Conservation (phyloP, 2,888 invertebrate species). For the Thysanoteuthis rhombus region DNA sequence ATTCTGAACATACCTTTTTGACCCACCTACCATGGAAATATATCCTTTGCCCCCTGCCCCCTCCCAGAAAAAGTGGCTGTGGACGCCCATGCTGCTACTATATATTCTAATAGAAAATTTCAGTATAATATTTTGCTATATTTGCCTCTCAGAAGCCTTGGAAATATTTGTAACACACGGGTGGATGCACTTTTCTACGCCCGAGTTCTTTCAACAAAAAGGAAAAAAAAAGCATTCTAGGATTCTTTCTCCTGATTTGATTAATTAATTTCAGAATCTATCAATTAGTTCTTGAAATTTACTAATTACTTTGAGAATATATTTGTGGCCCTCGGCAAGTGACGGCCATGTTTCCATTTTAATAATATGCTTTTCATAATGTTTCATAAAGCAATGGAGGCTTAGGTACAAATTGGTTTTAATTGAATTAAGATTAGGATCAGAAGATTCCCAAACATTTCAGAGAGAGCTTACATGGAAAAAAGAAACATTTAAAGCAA, state of each 20-base stretch:
- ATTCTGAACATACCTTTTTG: no score
- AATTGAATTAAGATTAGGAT: not conserved
- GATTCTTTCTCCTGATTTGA: not conserved
- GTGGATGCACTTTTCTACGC: not conserved
- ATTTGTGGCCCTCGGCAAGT: not conserved
- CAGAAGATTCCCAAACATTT: not conserved
- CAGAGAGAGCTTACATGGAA: not conserved
- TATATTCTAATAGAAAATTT: not conserved
- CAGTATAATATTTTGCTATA: not conserved
- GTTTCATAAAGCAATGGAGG: not conserved
- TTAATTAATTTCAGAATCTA: constrained; percentile 12
- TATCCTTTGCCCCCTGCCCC: no score
- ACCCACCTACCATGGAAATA: no score
- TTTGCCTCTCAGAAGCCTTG: not conserved
- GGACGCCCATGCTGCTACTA: no score
- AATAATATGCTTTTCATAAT: not conserved
- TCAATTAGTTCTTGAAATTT: not conserved
- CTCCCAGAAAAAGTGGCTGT: no score
- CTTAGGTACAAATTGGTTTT: constrained; percentile 12
- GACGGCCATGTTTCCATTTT: not conserved
- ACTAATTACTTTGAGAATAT: constrained; percentile 12
- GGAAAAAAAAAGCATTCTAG: not conserved
- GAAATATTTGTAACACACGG: not conserved
- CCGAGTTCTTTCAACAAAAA: not conserved
- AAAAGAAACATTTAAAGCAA: not conserved